Evolutionary conservation across 2,113 vertebrate genomes (phyloP), one percentile per base, ranked within the genome.

Genomic region (Lates calcarifer): DNA sequence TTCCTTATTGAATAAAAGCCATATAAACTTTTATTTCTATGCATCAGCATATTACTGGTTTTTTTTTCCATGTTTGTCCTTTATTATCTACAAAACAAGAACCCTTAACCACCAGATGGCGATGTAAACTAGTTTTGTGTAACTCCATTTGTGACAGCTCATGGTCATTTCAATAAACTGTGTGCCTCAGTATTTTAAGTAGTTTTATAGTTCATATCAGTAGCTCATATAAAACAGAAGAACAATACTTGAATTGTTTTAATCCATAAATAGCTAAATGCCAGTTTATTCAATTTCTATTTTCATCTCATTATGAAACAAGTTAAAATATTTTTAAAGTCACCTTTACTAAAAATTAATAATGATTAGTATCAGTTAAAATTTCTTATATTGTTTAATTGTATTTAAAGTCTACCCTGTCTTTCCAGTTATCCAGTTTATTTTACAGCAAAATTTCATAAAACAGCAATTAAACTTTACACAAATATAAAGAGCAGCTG

Each of bases 1-100:
- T 80, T 53, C 73, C 66, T 76, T 55, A 22, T 49, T 81, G 26
- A 82, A 77, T 87, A 82, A 86, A 86, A 73, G 10, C 2, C 2
- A 18, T 49, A 18, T 18, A 55, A 62, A 39, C 0, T 6, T 18
- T 1, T 47, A 53, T 35, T 33, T 43, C 1, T 65, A 26, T 29
- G n/a, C 12, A 29, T 29, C 31, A 5, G 15, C 58, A 10, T 22
- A 1, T n/a, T 62, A 2, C 4, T 56, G 1, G n/a, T n/a, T n/a
- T n/a, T 41, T 57, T 45, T 12, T 13, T 43, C 4, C 58, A 20
- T 31, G 5, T 1, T 45, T 24, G 1, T 51, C 14, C 1, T 2
- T 33, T 26, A 13, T 56, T 1, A 6, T 28, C 18, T 37, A 63
- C 22, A 35, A 53, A 71, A 79, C 1, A 45, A 28, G 28, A 28